Evolutionary conservation across 2,797 vertebrate genomes (phyloP).

Genomic region (Mionectes olivaceus): DNA sequence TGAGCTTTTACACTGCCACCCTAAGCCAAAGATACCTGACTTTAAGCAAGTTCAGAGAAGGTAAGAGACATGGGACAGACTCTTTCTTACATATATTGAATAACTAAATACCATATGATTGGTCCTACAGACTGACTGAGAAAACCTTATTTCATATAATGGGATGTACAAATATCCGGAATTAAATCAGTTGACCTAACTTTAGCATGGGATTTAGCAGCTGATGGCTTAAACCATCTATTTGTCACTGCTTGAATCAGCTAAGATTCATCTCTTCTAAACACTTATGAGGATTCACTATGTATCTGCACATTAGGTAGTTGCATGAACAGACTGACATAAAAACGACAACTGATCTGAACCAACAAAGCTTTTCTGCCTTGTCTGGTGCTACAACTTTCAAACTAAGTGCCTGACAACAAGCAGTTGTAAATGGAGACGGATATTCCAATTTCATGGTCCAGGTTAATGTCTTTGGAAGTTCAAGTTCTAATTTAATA

Average conservation of each 20-base stretch:
- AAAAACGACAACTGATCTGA: background rate
- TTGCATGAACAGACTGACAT: background rate
- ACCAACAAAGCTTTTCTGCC: background rate
- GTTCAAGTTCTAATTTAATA: background rate
- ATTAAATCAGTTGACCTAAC: background rate
- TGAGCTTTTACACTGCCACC: slow-evolving; percentile 34
- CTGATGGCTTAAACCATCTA: background rate
- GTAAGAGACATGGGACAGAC: background rate
- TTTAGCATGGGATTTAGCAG: background rate
- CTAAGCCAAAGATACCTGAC: slow-evolving; percentile 61
- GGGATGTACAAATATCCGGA: background rate
- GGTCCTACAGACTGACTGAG: background rate
- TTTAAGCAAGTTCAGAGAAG: slow-evolving; percentile 65
- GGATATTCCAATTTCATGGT: background rate
- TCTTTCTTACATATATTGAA: background rate
- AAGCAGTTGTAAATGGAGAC: background rate
- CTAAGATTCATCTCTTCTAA: background rate
- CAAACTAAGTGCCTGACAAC: background rate
- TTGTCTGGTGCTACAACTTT: background rate
- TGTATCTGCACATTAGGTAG: background rate
- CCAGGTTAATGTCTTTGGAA: background rate
- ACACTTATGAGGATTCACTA: background rate
- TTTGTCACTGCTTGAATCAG: background rate
- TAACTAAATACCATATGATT: background rate
- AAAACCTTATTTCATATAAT: background rate